Base-by-base conservation (phyloP, 2,797 vertebrate species). In the Melopsittacus undulatus region DNA sequence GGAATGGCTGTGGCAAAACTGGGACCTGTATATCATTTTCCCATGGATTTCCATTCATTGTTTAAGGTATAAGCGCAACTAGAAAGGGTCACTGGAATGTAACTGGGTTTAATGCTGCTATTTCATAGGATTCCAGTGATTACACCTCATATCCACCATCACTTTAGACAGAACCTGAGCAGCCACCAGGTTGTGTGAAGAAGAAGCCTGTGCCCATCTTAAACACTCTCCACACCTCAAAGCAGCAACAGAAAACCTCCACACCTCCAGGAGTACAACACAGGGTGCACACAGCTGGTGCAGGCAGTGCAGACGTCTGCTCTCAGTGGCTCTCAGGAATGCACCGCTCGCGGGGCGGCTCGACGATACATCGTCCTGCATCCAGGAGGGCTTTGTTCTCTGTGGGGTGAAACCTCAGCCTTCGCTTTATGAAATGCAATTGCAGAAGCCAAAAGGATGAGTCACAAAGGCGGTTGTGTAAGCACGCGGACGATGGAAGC, bases 301-400 rank as follows among this genome's bases (percentile, higher is more conserved):
- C 45, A 46, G 64, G 16, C 1, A 0, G 62, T 2, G 1, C 29
- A 72, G 54, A 21, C 10, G 0, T 64, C 70, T 80, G 36, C 30
- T 74, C 72, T 51, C 46, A 21, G 77, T 9, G 0, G 54, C 59
- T 70, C 45, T 45, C 32, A 4, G 27, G 82, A 93, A 69, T 29
- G 84, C 8, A 11, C 64, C 0, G 5, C 61, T 85, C 14, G 1
- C 4, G 2, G 48, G 19, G 38, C 2, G 2, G 62, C 68, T 43
- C 3, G 2, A 16, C 17, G 52, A 62, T 61, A 40, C 1, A 0
- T 13, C 3, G 1, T 82, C 76, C 76, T 66, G 62, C 57, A 36
- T 81, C 76, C 91, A 86, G 89, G 84, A 96, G 84, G 54, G 74
- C 89, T 96, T 94, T 96, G 82, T 70, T 94, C 91, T 90, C 89